phyloP scores from a whole-genome alignment of 2,113 vertebrate genomes.

The Eolophus roseicapilla region DNA sequence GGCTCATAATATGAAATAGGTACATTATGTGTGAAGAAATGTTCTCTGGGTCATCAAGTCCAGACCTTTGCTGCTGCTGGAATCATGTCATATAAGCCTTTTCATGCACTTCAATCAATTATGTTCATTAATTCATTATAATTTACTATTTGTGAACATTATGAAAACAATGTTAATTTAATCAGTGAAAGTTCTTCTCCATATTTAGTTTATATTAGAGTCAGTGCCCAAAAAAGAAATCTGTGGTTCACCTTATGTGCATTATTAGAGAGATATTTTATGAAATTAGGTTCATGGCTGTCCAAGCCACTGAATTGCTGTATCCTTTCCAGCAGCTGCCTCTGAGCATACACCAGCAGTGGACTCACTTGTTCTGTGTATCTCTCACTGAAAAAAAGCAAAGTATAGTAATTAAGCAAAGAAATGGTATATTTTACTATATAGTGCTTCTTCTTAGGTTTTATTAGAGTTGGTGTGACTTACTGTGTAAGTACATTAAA shows the following conservation, averaged over 20 bases:
- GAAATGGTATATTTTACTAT: background rate
- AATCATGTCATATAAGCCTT: background rate
- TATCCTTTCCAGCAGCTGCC: constrained; percentile 81
- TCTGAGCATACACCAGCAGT: constrained; percentile 86
- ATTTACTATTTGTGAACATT: background rate
- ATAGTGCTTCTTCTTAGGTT: background rate
- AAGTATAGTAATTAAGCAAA: background rate
- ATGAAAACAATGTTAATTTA: background rate
- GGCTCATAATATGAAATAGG: background rate
- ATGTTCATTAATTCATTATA: background rate
- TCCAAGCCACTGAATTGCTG: constrained; percentile 51
- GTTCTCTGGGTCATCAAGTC: background rate
- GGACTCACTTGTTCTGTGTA: constrained; percentile 85
- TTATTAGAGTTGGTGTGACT: constrained; percentile 37
- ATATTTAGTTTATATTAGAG: background rate
- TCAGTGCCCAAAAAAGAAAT: background rate
- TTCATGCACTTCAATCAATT: background rate
- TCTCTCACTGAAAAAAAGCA: constrained; percentile 75
- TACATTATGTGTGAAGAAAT: background rate
- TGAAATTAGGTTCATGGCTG: constrained; percentile 73
- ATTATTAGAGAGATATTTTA: constrained; percentile 42
- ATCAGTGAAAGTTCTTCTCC: background rate
- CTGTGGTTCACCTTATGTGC: constrained; percentile 76
- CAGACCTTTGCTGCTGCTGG: background rate
- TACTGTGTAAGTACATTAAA: constrained; percentile 87